A percentile compares a stretch with the other conserved stretches of the same genome.
These are phyloP conservation scores for Thamnophis sirtalis DNA, from an alignment of 2,113 vertebrate genomes.

Conservation along the genomic window DNA sequence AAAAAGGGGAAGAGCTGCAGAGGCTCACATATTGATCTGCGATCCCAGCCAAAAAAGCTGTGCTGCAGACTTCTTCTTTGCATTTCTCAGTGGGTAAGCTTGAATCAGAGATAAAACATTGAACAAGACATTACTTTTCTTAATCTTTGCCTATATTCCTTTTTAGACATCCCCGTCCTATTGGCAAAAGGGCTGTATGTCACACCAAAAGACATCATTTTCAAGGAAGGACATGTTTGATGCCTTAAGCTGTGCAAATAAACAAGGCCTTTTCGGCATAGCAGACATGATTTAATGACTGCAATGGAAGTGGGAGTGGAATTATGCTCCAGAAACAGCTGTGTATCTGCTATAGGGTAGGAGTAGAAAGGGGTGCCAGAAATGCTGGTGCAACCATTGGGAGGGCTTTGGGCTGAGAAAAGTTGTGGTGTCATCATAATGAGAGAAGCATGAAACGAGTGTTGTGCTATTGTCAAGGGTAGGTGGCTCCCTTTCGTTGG, in stretches of 20 bases:
- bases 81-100: background rate
- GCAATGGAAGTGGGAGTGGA: background rate
- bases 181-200: background rate
- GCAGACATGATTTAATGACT: background rate
- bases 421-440: background rate
- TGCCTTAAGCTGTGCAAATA: background rate
- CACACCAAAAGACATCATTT: background rate
- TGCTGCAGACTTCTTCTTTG: background rate
- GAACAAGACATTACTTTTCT: background rate
- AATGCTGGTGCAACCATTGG: background rate
- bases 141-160: background rate
- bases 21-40: background rate
- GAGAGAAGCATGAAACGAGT: background rate
- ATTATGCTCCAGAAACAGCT: background rate
- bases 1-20: background rate
- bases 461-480: background rate
- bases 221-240: background rate
- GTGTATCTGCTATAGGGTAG: no score
- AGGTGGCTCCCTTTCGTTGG: background rate
- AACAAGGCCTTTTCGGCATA: background rate
- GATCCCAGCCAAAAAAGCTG: background rate
- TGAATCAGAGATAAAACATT: background rate
- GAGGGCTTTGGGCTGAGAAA: background rate
- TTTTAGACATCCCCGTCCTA: background rate
- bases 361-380: no score